phyloP scores from a whole-genome alignment of 2,888 invertebrate genomes.

The Drosophila limbata region DNA sequence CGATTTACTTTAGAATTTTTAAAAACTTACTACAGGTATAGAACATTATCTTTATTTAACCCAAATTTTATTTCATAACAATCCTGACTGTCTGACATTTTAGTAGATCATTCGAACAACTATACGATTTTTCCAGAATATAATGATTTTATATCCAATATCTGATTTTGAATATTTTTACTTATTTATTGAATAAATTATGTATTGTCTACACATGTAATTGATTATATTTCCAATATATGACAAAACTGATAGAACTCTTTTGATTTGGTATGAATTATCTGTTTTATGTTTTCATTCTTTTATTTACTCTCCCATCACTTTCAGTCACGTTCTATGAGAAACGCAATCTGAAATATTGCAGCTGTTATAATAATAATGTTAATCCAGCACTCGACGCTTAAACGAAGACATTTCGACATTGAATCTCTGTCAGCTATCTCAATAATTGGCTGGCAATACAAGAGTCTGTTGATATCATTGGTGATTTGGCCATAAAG shows the following conservation, averaged over 20 bases:
- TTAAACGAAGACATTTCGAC: slow-evolving; percentile 10
- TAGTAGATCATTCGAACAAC: neutral
- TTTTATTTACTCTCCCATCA: neutral
- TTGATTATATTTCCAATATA: neutral
- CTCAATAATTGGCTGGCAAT: slow-evolving; percentile 37
- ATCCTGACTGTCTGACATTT: neutral
- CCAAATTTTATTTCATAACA: too few relatives aligned
- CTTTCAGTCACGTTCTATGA: neutral
- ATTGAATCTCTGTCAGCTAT: slow-evolving; percentile 5
- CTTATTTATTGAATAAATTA: too few relatives aligned
- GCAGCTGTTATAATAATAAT: slow-evolving; percentile 1
- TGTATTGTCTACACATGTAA: too few relatives aligned
- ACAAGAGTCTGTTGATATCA: slow-evolving; percentile 26
- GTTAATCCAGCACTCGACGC: neutral
- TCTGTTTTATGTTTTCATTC: neutral
- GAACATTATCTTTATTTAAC: too few relatives aligned
- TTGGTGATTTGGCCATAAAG: slow-evolving; percentile 19
- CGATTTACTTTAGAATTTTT: too few relatives aligned
- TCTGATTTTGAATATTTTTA: too few relatives aligned
- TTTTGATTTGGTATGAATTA: neutral
- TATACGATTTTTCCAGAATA: too few relatives aligned
- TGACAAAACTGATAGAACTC: neutral
- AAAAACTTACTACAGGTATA: too few relatives aligned
- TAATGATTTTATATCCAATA: too few relatives aligned
- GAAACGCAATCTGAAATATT: neutral